These are phyloP conservation scores for Ectemnius lituratus DNA, from an alignment of 2,888 invertebrate genomes.

Conservation along the genomic window DNA sequence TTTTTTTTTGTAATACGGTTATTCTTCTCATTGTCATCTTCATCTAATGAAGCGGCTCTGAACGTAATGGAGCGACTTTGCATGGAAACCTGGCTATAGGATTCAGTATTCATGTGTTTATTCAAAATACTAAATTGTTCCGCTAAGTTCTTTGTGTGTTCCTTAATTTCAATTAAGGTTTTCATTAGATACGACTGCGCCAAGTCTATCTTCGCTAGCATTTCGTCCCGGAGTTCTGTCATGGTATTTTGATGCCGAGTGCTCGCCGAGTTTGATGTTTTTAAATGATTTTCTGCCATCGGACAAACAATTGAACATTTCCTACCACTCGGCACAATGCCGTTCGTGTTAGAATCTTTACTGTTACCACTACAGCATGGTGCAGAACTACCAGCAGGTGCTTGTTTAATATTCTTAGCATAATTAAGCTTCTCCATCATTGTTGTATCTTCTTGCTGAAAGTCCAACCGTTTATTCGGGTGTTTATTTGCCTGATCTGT, in stretches of 20 bases:
- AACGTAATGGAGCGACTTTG: not conserved
- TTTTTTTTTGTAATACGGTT: not conserved
- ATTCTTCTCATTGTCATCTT: not conserved
- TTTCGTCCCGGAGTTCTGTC: not conserved
- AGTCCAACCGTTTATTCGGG: conserved; percentile 78
- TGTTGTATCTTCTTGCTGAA: conserved; percentile 82
- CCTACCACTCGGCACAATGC: no score
- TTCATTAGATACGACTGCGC: conserved; percentile 17
- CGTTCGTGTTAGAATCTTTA: conserved; percentile 7
- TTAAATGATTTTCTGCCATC: no score
- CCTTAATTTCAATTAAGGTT: conserved; percentile 57
- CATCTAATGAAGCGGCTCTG: not conserved
- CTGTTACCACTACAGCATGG: no score
- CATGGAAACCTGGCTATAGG: not conserved
- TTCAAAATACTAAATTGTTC: conserved; percentile 51
- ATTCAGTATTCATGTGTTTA: conserved; percentile 33
- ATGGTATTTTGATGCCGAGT: not conserved
- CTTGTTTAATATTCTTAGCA: conserved; percentile 75
- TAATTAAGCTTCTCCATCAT: conserved; percentile 80
- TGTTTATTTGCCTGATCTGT: no score
- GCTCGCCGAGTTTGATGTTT: not conserved
- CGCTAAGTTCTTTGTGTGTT: conserved; percentile 53
- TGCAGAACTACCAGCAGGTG: no score
- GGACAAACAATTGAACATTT: no score
- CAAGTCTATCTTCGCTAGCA: not conserved